phyloP scores from a whole-genome alignment of 2,113 vertebrate species.

The Phoenicopterus ruber region DNA sequence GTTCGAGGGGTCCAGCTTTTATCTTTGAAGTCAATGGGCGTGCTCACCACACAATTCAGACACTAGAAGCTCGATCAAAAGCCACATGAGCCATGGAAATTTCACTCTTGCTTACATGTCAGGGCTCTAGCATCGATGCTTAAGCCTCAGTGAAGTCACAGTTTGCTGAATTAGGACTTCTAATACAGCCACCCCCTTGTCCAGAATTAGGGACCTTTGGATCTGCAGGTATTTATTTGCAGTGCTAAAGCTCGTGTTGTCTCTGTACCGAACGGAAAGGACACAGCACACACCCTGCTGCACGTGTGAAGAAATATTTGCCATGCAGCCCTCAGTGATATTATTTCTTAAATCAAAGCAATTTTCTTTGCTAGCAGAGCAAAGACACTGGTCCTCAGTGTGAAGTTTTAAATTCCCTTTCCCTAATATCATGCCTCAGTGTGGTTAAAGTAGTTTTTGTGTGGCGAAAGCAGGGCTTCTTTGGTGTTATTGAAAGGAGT shows the following conservation, averaged over 20 bases:
- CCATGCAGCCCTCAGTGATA: background rate
- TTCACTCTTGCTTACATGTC: background rate
- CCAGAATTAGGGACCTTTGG: background rate
- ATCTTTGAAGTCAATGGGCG: background rate
- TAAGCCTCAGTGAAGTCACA: background rate
- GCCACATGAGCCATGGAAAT: background rate
- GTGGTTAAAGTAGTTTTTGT: background rate
- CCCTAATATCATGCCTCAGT: background rate
- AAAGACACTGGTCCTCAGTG: background rate
- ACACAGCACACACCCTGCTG: background rate
- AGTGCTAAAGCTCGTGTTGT: background rate
- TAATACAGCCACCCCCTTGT: background rate
- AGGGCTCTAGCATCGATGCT: background rate
- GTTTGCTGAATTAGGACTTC: background rate
- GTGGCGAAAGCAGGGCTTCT: background rate
- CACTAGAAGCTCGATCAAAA: slow-evolving; percentile 45
- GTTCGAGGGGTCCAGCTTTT: slow-evolving; percentile 1
- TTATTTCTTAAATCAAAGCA: background rate
- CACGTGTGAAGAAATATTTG: background rate
- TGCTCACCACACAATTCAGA: slow-evolving; percentile 20
- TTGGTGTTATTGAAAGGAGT: background rate
- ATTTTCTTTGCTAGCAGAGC: background rate
- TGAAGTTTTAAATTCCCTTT: background rate
- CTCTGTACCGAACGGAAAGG: background rate
- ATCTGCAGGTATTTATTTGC: background rate